Base-by-base conservation (phyloP, 2,113 vertebrate species). In the Scomber japonicus region DNA sequence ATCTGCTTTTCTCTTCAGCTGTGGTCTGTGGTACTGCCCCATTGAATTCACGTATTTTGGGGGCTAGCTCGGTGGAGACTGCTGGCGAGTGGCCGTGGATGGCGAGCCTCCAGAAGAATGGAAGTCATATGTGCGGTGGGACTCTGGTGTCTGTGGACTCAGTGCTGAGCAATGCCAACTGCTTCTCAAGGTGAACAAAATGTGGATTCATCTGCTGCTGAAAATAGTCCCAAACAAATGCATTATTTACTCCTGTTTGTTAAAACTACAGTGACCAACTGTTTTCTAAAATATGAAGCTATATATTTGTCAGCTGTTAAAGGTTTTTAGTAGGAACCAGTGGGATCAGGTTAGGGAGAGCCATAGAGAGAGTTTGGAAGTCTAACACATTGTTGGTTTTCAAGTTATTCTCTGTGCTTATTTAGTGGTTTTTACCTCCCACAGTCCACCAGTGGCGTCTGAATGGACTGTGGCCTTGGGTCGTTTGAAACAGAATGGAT, bases 71-170 rank as follows among this genome's bases (percentile, higher is more conserved):
- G 0, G 82, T 90, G 49, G 48, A 16, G 2, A 24, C 66, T 0
- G 61, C 67, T 0, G 89, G 65, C 1, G 7, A 15, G 2, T 96
- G 95, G 95, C 95, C 96, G 0, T 96, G 95, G 96, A 94, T 96
- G 83, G 95, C 93, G 27, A 96, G 95, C 78, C 64, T 96, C 30
- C 94, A 93, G 69, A 31, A 56, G 1, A 10, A 78, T 0, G 54
- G 88, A 0, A 0, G 0, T 0, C 96, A 96, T 1, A 13, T 94
- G 11, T 96, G 96, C 12, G 94, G 93, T 1, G 96, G 93, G 59
- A 92, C 94, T 16, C 93, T 96, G 79, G 92, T 97, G 24, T 13
- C 86, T 1, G 13, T 46, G 9, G 81, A 72, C 40, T 89, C 87
- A 63, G 94, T 97, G 67, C 17, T 96, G 69, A 96, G 68, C 46